Conservation (phyloP, 1,140 invertebrate species). For the Dermatophagoides farinae region DNA sequence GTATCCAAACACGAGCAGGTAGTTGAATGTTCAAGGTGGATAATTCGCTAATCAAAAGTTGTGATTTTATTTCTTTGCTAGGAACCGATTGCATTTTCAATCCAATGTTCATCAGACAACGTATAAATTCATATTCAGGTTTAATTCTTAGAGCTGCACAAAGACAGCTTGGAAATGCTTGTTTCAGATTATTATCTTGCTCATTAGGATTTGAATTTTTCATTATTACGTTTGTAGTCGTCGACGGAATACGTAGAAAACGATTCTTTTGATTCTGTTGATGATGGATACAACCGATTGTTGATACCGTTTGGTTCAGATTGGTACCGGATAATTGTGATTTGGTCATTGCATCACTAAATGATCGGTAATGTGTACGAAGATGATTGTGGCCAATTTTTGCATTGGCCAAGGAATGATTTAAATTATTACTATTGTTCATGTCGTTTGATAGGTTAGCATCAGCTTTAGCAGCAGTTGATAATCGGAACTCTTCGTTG, state of each 20-base stretch:
- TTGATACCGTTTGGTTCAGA: slow-evolving; percentile 24
- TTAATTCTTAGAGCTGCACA: slow-evolving; percentile 54
- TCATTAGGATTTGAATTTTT: slow-evolving; percentile 19
- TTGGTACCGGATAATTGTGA: slow-evolving; percentile 36
- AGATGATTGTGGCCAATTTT: not conserved
- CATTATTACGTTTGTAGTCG: slow-evolving; percentile 31
- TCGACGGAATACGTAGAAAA: not conserved
- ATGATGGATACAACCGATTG: not conserved
- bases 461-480: not conserved
- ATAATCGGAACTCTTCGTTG: slow-evolving; percentile 45
- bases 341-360: slow-evolving; percentile 60
- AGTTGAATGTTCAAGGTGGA: slow-evolving; percentile 84
- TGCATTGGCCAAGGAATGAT: not conserved
- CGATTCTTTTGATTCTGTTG: not conserved
- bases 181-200: no score
- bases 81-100: slow-evolving; percentile 56
- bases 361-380: slow-evolving; percentile 64
- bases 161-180: slow-evolving; percentile 29
- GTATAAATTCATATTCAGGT: slow-evolving; percentile 64
- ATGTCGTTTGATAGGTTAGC: no score
- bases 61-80: slow-evolving; percentile 70
- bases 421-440: not conserved
- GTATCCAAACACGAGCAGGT: slow-evolving; percentile 90
- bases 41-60: slow-evolving; percentile 67
- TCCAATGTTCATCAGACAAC: slow-evolving; percentile 54